Conservation (phyloP, 1,140 invertebrate species). For the Zaprionus kolodkinae region DNA sequence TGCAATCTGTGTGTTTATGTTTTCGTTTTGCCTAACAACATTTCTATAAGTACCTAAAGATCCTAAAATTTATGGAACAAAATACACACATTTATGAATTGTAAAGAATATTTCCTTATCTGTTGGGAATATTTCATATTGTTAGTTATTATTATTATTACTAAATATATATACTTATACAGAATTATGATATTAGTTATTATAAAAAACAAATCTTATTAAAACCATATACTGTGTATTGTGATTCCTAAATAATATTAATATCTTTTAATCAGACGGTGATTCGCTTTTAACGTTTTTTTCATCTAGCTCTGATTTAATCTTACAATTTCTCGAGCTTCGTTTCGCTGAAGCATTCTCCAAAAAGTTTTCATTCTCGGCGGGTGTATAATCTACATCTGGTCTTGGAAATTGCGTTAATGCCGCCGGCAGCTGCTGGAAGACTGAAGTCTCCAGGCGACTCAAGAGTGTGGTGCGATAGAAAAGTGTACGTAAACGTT, state of each 20-base stretch:
- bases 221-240: slow-evolving; percentile 13
- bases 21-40: slow-evolving; percentile 28
- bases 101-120: slow-evolving; percentile 18
- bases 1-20: slow-evolving; percentile 1
- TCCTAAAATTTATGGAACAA: slow-evolving; percentile 13
- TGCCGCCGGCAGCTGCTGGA: slow-evolving; percentile 45
- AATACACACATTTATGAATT: slow-evolving; percentile 1
- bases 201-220: slow-evolving; percentile 26
- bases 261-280: not conserved
- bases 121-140: slow-evolving; percentile 30
- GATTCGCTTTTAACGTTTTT: slow-evolving; percentile 1
- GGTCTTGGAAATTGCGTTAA: slow-evolving; percentile 31
- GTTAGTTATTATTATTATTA: slow-evolving; percentile 43
- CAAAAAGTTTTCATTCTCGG: not conserved
- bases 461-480: slow-evolving; percentile 69
- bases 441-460: slow-evolving; percentile 49
- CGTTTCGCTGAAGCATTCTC: not conserved
- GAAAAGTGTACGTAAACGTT: slow-evolving; percentile 65
- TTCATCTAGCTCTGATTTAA: not conserved
- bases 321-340: not conserved
- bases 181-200: slow-evolving; percentile 39
- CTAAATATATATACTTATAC: slow-evolving; percentile 30
- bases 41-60: slow-evolving; percentile 41
- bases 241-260: not conserved
- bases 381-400: not conserved